Evolutionary conservation across 1,140 invertebrate species (phyloP).

Genomic region (Zaprionus davidi): DNA sequence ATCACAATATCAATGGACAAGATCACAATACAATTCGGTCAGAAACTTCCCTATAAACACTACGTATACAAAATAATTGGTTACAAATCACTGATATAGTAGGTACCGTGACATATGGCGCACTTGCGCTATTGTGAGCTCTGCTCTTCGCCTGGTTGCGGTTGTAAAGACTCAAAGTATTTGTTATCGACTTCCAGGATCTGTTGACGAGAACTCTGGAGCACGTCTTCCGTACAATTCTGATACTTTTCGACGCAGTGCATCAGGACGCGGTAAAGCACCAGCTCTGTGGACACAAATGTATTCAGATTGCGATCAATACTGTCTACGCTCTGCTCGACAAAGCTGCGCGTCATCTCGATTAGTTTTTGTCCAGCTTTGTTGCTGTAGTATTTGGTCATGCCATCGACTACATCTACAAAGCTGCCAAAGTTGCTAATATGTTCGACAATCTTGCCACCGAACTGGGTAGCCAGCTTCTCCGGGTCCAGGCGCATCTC

Average conservation of each 20-base stretch:
- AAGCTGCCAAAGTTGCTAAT: conserved; percentile 61
- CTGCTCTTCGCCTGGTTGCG: not conserved
- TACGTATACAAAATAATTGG: not conserved
- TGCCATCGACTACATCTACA: conserved; percentile 58
- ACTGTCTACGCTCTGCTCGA: conserved; percentile 59
- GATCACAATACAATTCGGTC: not conserved
- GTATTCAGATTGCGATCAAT: conserved; percentile 67
- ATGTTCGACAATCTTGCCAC: conserved; percentile 68
- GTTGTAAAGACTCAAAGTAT: conserved; percentile 56
- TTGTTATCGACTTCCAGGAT: conserved; percentile 55
- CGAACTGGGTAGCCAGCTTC: conserved; percentile 47
- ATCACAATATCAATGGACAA: not conserved
- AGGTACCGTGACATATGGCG: conserved; percentile 58
- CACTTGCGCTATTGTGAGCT: conserved; percentile 49
- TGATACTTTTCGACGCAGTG: conserved; percentile 64
- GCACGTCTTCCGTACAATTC: conserved; percentile 53
- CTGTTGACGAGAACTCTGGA: conserved; percentile 50
- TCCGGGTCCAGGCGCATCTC: conserved; percentile 50
- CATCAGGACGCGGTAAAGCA: conserved; percentile 68
- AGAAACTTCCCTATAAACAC: not conserved
- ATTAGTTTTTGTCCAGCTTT: conserved; percentile 55
- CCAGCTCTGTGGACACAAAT: conserved; percentile 71
- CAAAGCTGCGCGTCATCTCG: conserved; percentile 61
- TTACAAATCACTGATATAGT: conserved; percentile 61
- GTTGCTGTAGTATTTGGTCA: conserved; percentile 59